Evolutionary conservation across 2,888 invertebrate genomes (phyloP), one percentile per base, ranked within the genome.

Genomic region (Psococerastis gibbosa): DNA sequence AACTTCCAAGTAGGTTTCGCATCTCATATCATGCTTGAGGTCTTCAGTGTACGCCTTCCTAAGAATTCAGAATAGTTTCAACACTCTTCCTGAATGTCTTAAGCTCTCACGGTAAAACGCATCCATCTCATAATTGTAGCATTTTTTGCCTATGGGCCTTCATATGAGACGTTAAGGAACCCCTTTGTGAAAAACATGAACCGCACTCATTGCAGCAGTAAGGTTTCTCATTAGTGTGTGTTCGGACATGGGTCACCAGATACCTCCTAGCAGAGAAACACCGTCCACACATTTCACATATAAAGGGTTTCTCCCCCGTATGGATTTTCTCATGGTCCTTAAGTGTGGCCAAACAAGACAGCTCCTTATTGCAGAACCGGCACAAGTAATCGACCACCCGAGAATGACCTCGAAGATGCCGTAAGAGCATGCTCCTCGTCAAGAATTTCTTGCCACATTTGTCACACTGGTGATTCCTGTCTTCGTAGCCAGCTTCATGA

Each of bases 201-300:
- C 38, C 38, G 11, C 38, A 38, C 20, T 15, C 16, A 13, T 38
- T 17, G 18, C 38, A 38, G 20, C 17, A 18, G 22, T 38, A 38
- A 5, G 38, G 38, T 18, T 38, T 38, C 6, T 38, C 38, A 38
- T 38, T 38, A 6, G 38, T 38, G 18, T 38, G 38, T 4, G 38
- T 38, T 13, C 38, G 17, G 5, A 22, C 17, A 49, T 70, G 70
- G 42, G 68, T 65, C 2, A 64, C 67, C 8, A 69, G 55, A 2
- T 66, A 64, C 3, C 66, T 63, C 17, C 64, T 60, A 50, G 69
- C 69, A 0, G 67, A 64, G 51, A 69, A 70, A 2, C 63, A 59
- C 49, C 65, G 68, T 2, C 59, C 60, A 46, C 69, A 69, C 43
- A 63, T 57, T 32, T 63, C 60, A 49, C 67, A 67, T 43, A 60